phyloP scores from a whole-genome alignment of 2,888 invertebrate species.

The Heteromyza rotundicornis region DNA sequence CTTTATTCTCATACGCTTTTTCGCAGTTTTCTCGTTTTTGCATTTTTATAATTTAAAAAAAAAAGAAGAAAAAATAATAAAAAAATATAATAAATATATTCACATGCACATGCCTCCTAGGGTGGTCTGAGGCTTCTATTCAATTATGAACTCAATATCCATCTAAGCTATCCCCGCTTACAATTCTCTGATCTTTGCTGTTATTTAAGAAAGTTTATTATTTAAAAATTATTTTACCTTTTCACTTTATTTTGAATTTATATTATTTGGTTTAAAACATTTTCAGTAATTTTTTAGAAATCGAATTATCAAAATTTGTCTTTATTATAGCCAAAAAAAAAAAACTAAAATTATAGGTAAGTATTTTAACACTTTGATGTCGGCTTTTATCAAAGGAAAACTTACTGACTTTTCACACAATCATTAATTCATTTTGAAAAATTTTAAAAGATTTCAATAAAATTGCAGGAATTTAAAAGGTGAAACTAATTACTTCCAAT shows the following conservation, averaged over 20 bases:
- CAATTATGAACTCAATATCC: conserved; percentile 16
- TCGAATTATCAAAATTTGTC: not conserved
- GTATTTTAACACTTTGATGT: no score
- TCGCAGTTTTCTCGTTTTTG: conserved; percentile 19
- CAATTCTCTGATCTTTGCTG: conserved; percentile 1
- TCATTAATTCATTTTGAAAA: no score
- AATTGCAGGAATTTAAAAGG: no score
- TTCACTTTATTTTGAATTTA: conserved; percentile 7
- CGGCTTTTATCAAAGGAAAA: no score
- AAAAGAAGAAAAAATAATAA: conserved; percentile 24
- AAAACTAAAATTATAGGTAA: no score
- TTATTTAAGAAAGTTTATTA: not conserved
- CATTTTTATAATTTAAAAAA: conserved; percentile 2
- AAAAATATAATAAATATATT: conserved; percentile 29
- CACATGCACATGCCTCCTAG: conserved; percentile 21
- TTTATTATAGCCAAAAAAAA: no score
- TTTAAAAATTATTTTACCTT: not conserved
- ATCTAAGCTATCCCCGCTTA: not conserved
- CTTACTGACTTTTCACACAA: no score
- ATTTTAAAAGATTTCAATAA: no score
- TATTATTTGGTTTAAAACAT: not conserved
- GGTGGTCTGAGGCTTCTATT: no score
- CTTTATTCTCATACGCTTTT: conserved; percentile 56
- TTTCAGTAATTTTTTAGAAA: conserved; percentile 10
- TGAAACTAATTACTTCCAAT: no score